Percentiles rank a stretch among this genome's conserved stretches.
Evolutionary conservation across 1,140 invertebrate genomes (phyloP).

Genomic region (Cydia fagiglandana): DNA sequence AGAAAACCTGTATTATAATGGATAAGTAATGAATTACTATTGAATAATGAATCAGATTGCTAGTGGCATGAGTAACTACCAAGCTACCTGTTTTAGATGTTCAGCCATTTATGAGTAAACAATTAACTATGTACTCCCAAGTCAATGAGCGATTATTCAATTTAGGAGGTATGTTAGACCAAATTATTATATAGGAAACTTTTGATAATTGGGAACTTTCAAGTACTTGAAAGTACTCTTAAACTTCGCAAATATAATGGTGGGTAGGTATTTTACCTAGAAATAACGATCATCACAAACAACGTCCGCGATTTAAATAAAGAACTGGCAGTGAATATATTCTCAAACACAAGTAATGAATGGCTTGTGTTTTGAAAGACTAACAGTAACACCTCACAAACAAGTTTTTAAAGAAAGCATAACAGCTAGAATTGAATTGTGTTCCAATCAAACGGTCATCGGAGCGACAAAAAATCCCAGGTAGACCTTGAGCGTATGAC

Average conservation of each 20-base stretch:
- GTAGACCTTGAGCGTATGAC: slow-evolving; percentile 26
- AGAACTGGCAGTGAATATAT: not conserved
- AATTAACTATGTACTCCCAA: not conserved
- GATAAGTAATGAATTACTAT: slow-evolving; percentile 10
- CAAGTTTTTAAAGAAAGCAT: slow-evolving; percentile 16
- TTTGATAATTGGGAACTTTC: not conserved
- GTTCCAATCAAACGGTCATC: slow-evolving; percentile 15
- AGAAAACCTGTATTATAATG: not conserved
- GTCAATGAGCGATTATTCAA: not conserved
- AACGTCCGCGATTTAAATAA: not conserved
- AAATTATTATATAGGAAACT: not conserved
- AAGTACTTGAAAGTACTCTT: not conserved
- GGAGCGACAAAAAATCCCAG: slow-evolving; percentile 18
- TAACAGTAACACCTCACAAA: slow-evolving; percentile 8
- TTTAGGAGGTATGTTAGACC: not conserved
- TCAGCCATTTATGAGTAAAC: slow-evolving; percentile 8
- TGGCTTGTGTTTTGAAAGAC: slow-evolving; percentile 15
- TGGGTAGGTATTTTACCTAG: not conserved
- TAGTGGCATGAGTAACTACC: not conserved
- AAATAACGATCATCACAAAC: not conserved
- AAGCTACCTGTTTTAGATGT: not conserved
- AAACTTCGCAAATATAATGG: not conserved
- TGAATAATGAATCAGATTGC: slow-evolving; percentile 1
- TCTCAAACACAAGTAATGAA: slow-evolving; percentile 4
- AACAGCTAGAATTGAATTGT: slow-evolving; percentile 14